phyloP scores from a whole-genome alignment of 2,113 vertebrate species.

The Pseudorectes ferrugineus region DNA sequence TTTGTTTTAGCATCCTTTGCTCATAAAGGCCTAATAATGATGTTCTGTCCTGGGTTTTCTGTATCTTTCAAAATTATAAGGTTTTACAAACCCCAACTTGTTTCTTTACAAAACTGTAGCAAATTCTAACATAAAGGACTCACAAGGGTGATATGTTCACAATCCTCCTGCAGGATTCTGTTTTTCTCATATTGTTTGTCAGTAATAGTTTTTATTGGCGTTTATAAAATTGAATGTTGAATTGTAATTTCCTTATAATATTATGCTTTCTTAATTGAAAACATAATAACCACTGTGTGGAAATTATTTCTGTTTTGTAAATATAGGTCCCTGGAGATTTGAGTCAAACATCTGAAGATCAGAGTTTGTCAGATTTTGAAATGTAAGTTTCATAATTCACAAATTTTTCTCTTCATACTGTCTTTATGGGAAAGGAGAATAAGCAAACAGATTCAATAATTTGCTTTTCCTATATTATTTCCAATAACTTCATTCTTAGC shows the following conservation, averaged over 20 bases:
- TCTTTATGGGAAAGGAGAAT: background rate
- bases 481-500: background rate
- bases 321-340: slow-evolving; percentile 93
- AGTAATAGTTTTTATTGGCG: background rate
- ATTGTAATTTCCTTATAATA: background rate
- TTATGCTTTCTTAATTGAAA: background rate
- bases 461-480: background rate
- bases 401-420: background rate
- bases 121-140: background rate
- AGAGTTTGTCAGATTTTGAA: slow-evolving; percentile 98
- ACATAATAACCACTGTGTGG: background rate
- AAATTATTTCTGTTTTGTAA: slow-evolving; percentile 8
- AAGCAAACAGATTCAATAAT: background rate
- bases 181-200: background rate
- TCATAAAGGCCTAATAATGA: background rate
- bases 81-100: background rate
- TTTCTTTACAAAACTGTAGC: background rate
- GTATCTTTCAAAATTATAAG: background rate
- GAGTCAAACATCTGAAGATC: slow-evolving; percentile 98
- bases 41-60: background rate
- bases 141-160: background rate
- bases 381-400: slow-evolving; percentile 81
- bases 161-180: background rate
- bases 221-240: background rate
- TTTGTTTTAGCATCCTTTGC: background rate